Conservation (phyloP, 2,888 invertebrate genomes). For the Branchinecta sandiegonensis region DNA sequence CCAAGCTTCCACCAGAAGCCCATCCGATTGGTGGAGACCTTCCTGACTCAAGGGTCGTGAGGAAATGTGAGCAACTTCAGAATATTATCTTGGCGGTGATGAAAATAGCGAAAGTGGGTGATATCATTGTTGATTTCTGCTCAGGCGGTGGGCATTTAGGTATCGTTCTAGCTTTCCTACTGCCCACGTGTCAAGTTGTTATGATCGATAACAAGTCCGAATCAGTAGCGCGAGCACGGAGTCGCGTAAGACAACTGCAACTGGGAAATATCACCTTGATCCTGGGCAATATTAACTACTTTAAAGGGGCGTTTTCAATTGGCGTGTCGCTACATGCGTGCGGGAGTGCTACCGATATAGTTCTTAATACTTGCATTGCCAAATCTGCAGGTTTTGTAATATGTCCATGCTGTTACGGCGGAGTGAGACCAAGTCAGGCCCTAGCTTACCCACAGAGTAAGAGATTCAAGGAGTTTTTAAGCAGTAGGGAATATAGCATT, state of each 20-base stretch:
- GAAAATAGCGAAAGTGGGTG: constrained; percentile 42
- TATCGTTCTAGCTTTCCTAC: constrained; percentile 59
- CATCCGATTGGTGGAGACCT: constrained; percentile 64
- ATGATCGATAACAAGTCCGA: constrained; percentile 83
- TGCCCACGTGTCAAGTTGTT: constrained; percentile 62
- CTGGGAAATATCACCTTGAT: constrained; percentile 58
- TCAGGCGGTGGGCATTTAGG: constrained; percentile 88
- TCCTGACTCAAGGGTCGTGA: constrained; percentile 51
- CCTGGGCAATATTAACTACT: constrained; percentile 84
- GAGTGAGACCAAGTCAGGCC: constrained; percentile 33
- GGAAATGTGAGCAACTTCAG: constrained; percentile 75
- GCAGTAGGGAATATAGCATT: constrained; percentile 50
- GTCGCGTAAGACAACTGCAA: constrained; percentile 49
- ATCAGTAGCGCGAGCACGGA: constrained; percentile 57
- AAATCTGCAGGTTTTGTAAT: constrained; percentile 66
- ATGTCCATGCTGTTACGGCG: constrained; percentile 87
- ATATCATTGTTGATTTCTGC: constrained; percentile 73
- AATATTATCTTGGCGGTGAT: constrained; percentile 62
- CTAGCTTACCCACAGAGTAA: constrained; percentile 66
- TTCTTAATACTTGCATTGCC: constrained; percentile 63
- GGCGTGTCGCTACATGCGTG: constrained; percentile 86
- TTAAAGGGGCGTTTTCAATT: constrained; percentile 56
- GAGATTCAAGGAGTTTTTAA: constrained; percentile 29
- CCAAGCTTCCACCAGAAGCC: constrained; percentile 51
- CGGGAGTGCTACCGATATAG: constrained; percentile 84